A percentile compares a stretch with the other conserved stretches of the same genome.
phyloP scores from a whole-genome alignment of 2,888 invertebrate species.

The Fabriciana adippe region DNA sequence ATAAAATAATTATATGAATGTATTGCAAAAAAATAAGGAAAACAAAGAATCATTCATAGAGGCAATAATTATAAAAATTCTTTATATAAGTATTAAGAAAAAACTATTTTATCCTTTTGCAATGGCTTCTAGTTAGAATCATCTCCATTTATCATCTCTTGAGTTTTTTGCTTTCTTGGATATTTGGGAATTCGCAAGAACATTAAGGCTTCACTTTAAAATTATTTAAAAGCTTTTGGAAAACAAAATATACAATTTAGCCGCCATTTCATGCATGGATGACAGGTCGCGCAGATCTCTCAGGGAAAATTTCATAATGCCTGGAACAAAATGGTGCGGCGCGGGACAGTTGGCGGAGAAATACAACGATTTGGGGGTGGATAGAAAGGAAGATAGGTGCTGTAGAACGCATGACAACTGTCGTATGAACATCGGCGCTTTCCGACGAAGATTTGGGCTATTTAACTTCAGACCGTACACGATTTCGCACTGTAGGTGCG shows the following conservation, averaged over 20 bases:
- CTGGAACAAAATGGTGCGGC: constrained; percentile 90
- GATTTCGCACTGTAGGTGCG: constrained; percentile 89
- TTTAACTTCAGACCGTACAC: constrained; percentile 88
- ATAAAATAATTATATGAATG: too few species aligned
- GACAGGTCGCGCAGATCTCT: constrained; percentile 73
- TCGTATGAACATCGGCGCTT: constrained; percentile 83
- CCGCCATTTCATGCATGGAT: constrained; percentile 38
- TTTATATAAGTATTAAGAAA: too few species aligned
- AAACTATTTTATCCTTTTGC: too few species aligned
- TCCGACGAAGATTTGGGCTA: constrained; percentile 83
- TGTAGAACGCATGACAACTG: constrained; percentile 90
- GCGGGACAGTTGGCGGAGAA: constrained; percentile 80
- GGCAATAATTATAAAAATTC: too few species aligned
- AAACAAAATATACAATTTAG: constrained; percentile 10
- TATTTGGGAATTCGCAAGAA: neutral
- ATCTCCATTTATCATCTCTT: too few species aligned
- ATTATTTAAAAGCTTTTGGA: neutral
- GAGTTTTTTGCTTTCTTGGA: constrained; percentile 2
- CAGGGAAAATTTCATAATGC: constrained; percentile 82
- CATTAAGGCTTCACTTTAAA: neutral
- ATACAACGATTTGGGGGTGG: constrained; percentile 83
- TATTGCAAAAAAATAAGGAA: too few species aligned
- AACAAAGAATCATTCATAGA: too few species aligned
- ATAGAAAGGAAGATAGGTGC: constrained; percentile 84
- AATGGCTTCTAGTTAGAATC: too few species aligned